Evolutionary conservation across 2,113 vertebrate species (phyloP).

Genomic region (Leucopsar rothschildi): DNA sequence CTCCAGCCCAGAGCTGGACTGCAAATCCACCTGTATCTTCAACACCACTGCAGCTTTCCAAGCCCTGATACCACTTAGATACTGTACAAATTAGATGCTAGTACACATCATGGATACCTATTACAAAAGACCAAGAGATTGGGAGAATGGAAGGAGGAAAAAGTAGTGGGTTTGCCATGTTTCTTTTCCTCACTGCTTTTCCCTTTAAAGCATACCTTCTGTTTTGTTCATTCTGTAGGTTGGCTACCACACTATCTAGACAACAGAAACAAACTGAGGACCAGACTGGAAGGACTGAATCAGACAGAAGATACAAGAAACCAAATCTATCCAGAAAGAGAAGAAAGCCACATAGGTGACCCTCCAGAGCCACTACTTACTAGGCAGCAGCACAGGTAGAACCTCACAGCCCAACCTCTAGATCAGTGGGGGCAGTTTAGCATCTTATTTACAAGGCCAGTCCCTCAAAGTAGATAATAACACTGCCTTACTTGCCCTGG

Average conservation of each 20-base stretch:
- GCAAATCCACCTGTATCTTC: not conserved
- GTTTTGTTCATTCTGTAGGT: not conserved
- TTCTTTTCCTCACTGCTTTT: rapidly evolving
- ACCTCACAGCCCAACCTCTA: not conserved
- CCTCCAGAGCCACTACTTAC: not conserved
- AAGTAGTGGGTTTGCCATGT: rapidly evolving
- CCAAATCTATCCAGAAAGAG: not conserved
- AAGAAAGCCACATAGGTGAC: rapidly evolving
- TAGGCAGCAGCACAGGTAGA: not conserved
- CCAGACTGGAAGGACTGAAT: not conserved
- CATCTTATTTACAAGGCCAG: not conserved
- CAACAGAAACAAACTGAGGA: not conserved
- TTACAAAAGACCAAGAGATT: rapidly evolving
- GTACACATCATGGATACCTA: not conserved
- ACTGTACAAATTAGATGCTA: not conserved
- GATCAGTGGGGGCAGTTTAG: not conserved
- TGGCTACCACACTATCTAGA: not conserved
- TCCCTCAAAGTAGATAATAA: not conserved
- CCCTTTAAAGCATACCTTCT: not conserved
- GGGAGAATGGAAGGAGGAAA: not conserved
- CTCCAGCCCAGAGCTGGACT: not conserved
- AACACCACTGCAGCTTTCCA: not conserved
- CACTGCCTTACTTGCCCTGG: not conserved
- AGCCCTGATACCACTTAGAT: not conserved
- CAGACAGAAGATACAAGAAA: not conserved